Percentiles rank a stretch among this genome's conserved stretches.
phyloP scores from a whole-genome alignment of 2,113 vertebrate genomes.

The chimpanzee (Pan troglodytes) region NHGRI_mPanTro3-v2.1_pri NC_072403.2:83918001-83918500 shows the following conservation, averaged over 20 bases:
- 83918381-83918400: conserved; percentile 76
- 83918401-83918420: conserved; percentile 78
- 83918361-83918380: conserved; percentile 80
- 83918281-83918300: conserved; percentile 80
- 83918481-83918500: conserved; percentile 56
- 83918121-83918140: conserved; percentile 25
- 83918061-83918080: conserved; percentile 38
- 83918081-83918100: conserved; percentile 55
- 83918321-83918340: conserved; percentile 82
- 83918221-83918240: conserved; percentile 59
- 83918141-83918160: neutral
- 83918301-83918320: conserved; percentile 81
- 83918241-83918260: conserved; percentile 68
- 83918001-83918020: conserved; percentile 70
- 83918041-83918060: conserved; percentile 72
- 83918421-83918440: conserved; percentile 75
- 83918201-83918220: conserved; percentile 39
- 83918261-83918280: conserved; percentile 71
- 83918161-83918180: neutral
- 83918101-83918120: neutral
- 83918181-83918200: neutral
- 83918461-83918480: conserved; percentile 46
- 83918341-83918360: conserved; percentile 78
- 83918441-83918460: conserved; percentile 47
- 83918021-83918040: conserved; percentile 71